Base-by-base conservation (phyloP, 2,113 vertebrate genomes). In the Athene noctua region DNA sequence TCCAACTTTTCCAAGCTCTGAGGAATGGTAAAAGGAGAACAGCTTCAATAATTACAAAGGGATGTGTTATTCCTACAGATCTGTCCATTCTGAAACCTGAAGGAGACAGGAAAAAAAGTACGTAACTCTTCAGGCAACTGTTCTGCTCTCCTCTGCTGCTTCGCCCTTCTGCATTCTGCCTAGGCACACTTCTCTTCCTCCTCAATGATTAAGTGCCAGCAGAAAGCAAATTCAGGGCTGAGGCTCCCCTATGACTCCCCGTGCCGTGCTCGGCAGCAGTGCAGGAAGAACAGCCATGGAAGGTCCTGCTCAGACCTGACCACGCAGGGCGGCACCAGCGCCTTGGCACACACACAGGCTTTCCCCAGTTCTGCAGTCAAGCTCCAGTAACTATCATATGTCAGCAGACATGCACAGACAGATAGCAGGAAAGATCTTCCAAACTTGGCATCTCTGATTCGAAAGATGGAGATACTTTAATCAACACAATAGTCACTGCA, bases 341-440 rank as follows among this genome's bases (percentile, higher is more conserved):
- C 67, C 75, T 25, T 9, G 1, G 77, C 72, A 83, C 63, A 8
- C 15, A 5, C 3, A 20, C 32, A 17, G 46, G 44, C n/a, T 46
- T 5, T 14, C 57, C 42, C 6, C 36, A 1, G 16, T 6, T 29
- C 26, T 46, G 42, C 73, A 23, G 25, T 13, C 84, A 44, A 36
- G 27, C n/a, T 17, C n/a, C 78, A 47, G 15, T 0, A 6, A 27
- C 46, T 1, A 4, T 0, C 8, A 0, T 5, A 18, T 29, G 59
- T 13, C 62, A 63, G 79, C 74, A 59, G 40, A 82, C 47, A 21
- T 4, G 23, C 42, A 49, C 1, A 49, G 36, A 26, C 8, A 72
- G 20, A 61, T 0, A 62, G 26, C 61, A 32, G 52, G 25, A 38
- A 25, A 52, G 13, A 22, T 6, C 38, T 83, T 27, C 77, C 30